Evolutionary conservation across 1,140 invertebrate species (phyloP).

Genomic region (Drosophila equinoxialis): DNA sequence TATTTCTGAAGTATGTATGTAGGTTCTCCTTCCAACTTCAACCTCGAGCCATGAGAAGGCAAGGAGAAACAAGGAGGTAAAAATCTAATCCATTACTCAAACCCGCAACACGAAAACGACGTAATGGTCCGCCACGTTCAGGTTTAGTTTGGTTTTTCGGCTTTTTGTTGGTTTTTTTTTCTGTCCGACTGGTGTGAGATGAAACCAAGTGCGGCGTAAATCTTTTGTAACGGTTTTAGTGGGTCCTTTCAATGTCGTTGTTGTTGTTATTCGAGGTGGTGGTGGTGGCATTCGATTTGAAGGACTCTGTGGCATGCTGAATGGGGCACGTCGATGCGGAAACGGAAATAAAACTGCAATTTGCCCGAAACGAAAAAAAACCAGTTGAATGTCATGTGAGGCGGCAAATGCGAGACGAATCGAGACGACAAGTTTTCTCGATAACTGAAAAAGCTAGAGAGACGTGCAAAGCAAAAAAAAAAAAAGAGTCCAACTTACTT

Average conservation of each 20-base stretch:
- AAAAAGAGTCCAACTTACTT: not conserved
- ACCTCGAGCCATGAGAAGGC: conserved; percentile 7
- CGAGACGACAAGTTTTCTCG: conserved; percentile 31
- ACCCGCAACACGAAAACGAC: conserved; percentile 65
- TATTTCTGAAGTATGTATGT: not conserved
- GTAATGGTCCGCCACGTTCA: conserved; percentile 50
- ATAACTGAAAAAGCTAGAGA: not conserved
- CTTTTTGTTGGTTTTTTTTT: not conserved
- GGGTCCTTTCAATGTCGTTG: conserved; percentile 40
- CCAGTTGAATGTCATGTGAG: conserved; percentile 70
- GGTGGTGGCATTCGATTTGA: conserved; percentile 13
- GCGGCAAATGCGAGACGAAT: conserved; percentile 62
- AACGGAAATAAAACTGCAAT: conserved; percentile 76
- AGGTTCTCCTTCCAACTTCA: conserved; percentile 21
- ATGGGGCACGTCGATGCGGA: conserved; percentile 48
- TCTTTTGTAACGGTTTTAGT: conserved; percentile 73
- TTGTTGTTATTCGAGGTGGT: conserved; percentile 23
- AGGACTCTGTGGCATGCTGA: conserved; percentile 7
- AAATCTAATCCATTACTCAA: conserved; percentile 80
- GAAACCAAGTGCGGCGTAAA: conserved; percentile 56
- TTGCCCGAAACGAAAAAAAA: conserved; percentile 29
- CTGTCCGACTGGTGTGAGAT: not conserved
- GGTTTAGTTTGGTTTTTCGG: conserved; percentile 1
- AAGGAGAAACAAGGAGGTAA: conserved; percentile 65
- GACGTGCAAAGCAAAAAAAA: not conserved